A percentile compares a stretch with the other conserved stretches of the same genome.
These are phyloP conservation scores for Lates japonicus DNA, from an alignment of 2,797 vertebrate genomes.

Conservation along the genomic window DNA sequence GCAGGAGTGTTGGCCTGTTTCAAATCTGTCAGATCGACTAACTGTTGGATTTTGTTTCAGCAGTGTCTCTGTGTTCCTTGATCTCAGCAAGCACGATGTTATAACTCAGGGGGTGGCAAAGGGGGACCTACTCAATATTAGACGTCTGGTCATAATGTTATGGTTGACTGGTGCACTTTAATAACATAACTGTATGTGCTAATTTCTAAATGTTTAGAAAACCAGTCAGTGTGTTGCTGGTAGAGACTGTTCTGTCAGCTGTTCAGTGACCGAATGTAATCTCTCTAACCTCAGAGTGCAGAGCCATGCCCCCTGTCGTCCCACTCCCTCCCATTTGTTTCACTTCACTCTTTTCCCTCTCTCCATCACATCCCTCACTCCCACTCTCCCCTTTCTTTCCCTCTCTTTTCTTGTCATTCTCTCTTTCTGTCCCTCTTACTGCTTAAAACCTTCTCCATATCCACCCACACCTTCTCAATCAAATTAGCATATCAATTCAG, in stretches of 20 bases:
- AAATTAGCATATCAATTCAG: conserved; percentile 86
- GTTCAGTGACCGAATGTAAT: conserved; percentile 59
- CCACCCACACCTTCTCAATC: conserved; percentile 83
- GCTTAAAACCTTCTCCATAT: conserved; percentile 80
- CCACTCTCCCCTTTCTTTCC: conserved; percentile 57
- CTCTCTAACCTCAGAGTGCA: conserved; percentile 47
- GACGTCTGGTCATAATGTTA: too few species aligned
- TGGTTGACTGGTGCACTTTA: not conserved
- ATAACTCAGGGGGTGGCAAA: not conserved
- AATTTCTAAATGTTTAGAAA: conserved; percentile 31
- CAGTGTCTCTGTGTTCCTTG: not conserved
- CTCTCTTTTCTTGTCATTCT: conserved; percentile 66
- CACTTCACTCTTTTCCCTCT: conserved; percentile 59
- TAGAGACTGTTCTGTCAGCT: conserved; percentile 46
- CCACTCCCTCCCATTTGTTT: conserved; percentile 67
- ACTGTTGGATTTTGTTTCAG: not conserved
- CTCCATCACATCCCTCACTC: conserved; percentile 64
- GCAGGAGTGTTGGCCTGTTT: too few species aligned
- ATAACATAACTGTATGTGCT: conserved; percentile 4
- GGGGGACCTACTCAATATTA: too few species aligned
- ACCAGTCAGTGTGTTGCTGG: not conserved
- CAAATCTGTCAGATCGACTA: not conserved
- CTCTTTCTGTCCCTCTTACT: conserved; percentile 64
- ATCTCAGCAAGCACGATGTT: not conserved
- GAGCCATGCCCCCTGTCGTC: conserved; percentile 51